Evolutionary conservation across 2,888 invertebrate genomes (phyloP), one percentile per base, ranked within the genome.

Genomic region (Orthosia incerta): DNA sequence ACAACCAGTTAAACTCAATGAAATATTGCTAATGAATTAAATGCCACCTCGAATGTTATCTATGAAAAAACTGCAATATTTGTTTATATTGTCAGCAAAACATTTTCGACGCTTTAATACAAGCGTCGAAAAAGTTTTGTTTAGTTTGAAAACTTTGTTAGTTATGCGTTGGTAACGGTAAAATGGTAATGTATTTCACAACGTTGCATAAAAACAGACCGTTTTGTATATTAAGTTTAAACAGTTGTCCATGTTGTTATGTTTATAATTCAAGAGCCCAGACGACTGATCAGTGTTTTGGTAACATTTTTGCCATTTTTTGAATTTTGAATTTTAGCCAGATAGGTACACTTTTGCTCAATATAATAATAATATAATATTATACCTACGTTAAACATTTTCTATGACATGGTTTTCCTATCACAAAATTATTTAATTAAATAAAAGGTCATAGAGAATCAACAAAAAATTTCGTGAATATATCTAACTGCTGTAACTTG

Each of bases 121-220:
- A n/a, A n/a, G n/a, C n/a, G n/a, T n/a, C n/a, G n/a, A n/a, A n/a
- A n/a, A n/a, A n/a, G n/a, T n/a, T n/a, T 51, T 74, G 62, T 71
- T 23, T 59, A 63, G 26, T 71, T 71, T 71, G 16, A 12, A 20
- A 74, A 79, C 26, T 65, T 57, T 31, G 45, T 57, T 51, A 66
- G 53, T 57, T 59, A 56, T 13, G 45, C 31, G 45, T 53, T 51
- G 31, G 31, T 31, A 65, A 64, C 60, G 18, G 46, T 57, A 59
- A 80, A 74, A 75, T 70, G n/a, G n/a, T n/a, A n/a, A n/a, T 66
- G 46, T 70, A 56, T 80, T 69, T 66, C 55, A 80, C 75, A 62
- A 61, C 16, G 76, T 77, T 61, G 53, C 53, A 65, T 57, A 62
- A 74, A 60, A 79, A 64, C 39, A 15, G 18, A 39, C 18, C 1